A percentile compares a stretch with the other conserved stretches of the same genome.
These are phyloP conservation scores for Hippocampus barbouri DNA, from an alignment of 2,113 vertebrate genomes.

Conservation along the genomic window DNA sequence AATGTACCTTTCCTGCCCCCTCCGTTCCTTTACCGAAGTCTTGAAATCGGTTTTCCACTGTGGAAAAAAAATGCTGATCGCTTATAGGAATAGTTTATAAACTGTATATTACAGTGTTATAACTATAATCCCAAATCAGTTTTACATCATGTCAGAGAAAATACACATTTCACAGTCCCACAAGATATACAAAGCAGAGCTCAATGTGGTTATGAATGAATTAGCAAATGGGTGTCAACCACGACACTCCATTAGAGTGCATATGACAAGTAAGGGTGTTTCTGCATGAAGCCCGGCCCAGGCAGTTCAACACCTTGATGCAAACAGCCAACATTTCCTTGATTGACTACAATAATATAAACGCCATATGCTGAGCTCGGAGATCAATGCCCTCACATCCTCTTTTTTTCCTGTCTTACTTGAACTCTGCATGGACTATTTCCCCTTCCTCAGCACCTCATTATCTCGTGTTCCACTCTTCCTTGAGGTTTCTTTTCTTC, in stretches of 20 bases:
- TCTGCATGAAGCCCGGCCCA: background rate
- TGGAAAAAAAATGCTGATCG: background rate
- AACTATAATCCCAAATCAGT: background rate
- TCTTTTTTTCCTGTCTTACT: slow-evolving; percentile 13
- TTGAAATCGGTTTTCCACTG: background rate
- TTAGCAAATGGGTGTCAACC: too few relatives aligned
- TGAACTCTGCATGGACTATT: slow-evolving; percentile 22
- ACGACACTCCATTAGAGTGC: too few relatives aligned
- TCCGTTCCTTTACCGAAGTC: slow-evolving; percentile 13
- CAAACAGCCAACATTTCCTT: background rate
- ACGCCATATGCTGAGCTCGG: background rate
- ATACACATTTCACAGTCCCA: too few relatives aligned
- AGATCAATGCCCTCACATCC: slow-evolving; percentile 9
- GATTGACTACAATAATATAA: too few relatives aligned
- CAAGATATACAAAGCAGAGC: too few relatives aligned
- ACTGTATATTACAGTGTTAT: background rate
- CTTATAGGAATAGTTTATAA: background rate
- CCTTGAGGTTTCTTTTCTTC: slow-evolving; percentile 46
- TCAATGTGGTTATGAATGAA: too few relatives aligned
- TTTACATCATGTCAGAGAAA: background rate
- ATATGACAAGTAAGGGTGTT: too few relatives aligned
- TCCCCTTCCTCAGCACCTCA: slow-evolving; percentile 38
- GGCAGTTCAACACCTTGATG: background rate
- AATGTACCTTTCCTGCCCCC: background rate
- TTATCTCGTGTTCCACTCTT: slow-evolving; percentile 38